Conservation (phyloP, 2,888 invertebrate species). For the Acanthosoma haemorrhoidale region DNA sequence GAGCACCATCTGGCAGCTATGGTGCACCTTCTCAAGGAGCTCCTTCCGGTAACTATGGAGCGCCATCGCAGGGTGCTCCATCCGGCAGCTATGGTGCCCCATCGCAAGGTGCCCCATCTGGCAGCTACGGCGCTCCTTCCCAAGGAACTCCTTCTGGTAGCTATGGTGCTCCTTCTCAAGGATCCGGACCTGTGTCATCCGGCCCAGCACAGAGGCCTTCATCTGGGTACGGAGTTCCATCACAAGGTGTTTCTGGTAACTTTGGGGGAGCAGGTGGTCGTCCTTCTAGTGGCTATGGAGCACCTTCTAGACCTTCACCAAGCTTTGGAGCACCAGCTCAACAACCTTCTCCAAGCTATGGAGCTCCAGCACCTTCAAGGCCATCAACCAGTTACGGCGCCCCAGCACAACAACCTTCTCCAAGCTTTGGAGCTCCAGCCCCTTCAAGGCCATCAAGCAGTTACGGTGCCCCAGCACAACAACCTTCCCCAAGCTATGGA, state of each 20-base stretch:
- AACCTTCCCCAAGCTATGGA: constrained; percentile 18
- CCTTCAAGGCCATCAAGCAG: constrained; percentile 34
- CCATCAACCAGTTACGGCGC: constrained; percentile 29
- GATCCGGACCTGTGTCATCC: too few relatives aligned
- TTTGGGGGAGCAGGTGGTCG: constrained; percentile 38
- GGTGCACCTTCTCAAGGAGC: constrained; percentile 37
- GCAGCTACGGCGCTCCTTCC: constrained; percentile 37
- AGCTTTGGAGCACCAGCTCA: constrained; percentile 42
- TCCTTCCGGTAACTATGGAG: constrained; percentile 26
- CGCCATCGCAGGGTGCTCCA: constrained; percentile 37
- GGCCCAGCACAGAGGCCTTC: background rate
- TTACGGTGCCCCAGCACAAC: constrained; percentile 35
- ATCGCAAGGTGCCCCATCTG: constrained; percentile 26
- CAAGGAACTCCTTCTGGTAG: constrained; percentile 27
- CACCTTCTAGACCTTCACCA: constrained; percentile 36
- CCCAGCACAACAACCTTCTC: constrained; percentile 27
- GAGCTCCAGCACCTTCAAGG: background rate
- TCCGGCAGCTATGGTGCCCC: constrained; percentile 36
- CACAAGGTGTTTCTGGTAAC: constrained; percentile 36
- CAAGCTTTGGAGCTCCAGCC: constrained; percentile 38
- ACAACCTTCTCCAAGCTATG: constrained; percentile 26
- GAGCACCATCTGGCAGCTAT: constrained; percentile 41
- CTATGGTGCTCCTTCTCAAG: constrained; percentile 36
- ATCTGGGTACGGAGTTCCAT: constrained; percentile 34
- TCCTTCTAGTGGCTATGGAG: constrained; percentile 36